Percentiles rank a stretch among this genome's conserved stretches.
Evolutionary conservation across 2,797 vertebrate genomes (phyloP).

Genomic region (Sternarchorhynchus goeldii): DNA sequence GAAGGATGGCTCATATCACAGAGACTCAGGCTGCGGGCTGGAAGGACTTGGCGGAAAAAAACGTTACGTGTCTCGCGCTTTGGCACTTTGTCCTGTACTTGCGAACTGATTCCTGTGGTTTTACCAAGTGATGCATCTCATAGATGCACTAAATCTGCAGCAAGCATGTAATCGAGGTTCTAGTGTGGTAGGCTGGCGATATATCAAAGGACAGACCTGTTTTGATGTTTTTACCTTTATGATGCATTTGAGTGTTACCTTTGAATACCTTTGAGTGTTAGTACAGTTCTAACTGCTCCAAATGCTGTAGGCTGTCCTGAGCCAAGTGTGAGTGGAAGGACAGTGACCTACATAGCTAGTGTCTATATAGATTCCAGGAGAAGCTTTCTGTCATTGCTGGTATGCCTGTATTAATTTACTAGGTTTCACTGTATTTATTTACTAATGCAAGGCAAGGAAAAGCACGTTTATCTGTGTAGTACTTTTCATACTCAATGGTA

Average conservation of each 20-base stretch:
- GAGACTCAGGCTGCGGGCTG: constrained; percentile 18
- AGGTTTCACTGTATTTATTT: constrained; percentile 21
- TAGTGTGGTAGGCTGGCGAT: no score
- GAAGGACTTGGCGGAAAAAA: constrained; percentile 16
- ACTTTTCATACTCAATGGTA: no score
- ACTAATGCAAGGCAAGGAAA: constrained; percentile 38
- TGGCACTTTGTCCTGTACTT: neutral
- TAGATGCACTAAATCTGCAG: neutral
- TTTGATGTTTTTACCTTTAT: neutral
- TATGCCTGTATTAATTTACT: constrained; percentile 14
- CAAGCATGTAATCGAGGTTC: no score
- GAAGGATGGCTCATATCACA: constrained; percentile 18
- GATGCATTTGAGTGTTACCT: no score
- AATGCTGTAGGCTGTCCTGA: constrained; percentile 31
- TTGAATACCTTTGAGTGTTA: constrained; percentile 15
- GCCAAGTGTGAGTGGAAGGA: constrained; percentile 41
- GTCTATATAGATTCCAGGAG: constrained; percentile 21
- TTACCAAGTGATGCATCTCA: neutral
- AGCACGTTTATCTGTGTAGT: no score
- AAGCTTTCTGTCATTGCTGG: constrained; percentile 14
- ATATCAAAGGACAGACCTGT: no score
- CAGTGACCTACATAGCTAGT: constrained; percentile 49
- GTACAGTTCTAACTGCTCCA: constrained; percentile 9
- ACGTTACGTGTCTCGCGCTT: neutral
- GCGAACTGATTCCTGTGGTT: neutral